Evolutionary conservation across 2,113 vertebrate species (phyloP).

Genomic region (Acrocephalus arundinaceus): DNA sequence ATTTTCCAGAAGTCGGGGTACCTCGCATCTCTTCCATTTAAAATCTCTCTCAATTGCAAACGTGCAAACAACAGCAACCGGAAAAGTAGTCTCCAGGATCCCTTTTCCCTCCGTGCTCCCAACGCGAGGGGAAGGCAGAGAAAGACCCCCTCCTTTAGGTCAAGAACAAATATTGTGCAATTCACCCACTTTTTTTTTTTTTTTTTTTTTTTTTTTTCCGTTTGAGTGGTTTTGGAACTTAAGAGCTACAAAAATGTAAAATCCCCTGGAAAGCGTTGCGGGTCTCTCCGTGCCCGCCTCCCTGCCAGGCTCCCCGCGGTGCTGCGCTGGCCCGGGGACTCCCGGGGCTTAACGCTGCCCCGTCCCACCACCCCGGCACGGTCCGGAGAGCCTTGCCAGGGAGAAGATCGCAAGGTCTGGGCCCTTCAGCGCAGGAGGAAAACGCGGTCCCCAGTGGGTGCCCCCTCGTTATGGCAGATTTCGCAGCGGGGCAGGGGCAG

Average conservation of each 20-base stretch:
- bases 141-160: neutral
- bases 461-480: neutral
- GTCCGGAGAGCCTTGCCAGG: too few species aligned
- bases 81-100: neutral
- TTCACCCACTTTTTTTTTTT: neutral
- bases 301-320: neutral
- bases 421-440: neutral
- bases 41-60: neutral
- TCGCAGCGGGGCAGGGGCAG: neutral
- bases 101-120: neutral
- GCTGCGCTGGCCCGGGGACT: neutral
- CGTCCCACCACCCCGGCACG: neutral
- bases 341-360: neutral
- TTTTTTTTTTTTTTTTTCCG: too few species aligned
- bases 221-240: conserved; percentile 30
- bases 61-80: neutral
- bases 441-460: neutral
- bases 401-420: neutral
- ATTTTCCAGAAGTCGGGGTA: neutral
- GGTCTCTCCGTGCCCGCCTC: neutral
- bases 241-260: conserved; percentile 21
- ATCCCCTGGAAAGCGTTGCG: conserved; percentile 9
- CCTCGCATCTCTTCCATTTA: neutral
- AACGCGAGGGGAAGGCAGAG: neutral
- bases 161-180: neutral